phyloP scores from a whole-genome alignment of 2,888 invertebrate species.

The Melanargia galathea region DNA sequence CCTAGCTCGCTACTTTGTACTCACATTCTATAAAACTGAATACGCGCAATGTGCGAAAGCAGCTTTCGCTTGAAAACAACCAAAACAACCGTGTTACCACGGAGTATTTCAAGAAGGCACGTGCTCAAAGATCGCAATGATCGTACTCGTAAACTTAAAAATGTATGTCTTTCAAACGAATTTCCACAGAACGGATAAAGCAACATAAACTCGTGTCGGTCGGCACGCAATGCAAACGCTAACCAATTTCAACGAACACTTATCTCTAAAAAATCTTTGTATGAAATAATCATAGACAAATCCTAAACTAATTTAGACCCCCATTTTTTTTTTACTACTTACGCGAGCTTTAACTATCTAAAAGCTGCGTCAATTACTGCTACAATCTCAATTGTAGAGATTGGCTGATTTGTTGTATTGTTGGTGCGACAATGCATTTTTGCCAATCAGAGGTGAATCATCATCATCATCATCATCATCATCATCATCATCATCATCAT shows the following conservation, averaged over 20 bases:
- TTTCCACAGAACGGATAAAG: conserved; percentile 2
- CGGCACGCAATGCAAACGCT: conserved; percentile 3
- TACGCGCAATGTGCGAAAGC: neutral
- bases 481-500: too few species aligned
- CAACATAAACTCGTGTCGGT: conserved; percentile 5
- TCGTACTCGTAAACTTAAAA: conserved; percentile 14
- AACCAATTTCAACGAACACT: conserved; percentile 1
- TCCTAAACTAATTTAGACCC: neutral
- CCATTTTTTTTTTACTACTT: too few species aligned
- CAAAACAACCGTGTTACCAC: conserved; percentile 1
- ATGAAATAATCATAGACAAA: neutral
- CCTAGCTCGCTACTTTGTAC: conserved; percentile 29
- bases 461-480: too few species aligned
- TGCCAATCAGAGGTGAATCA: too few species aligned
- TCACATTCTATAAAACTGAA: conserved; percentile 15
- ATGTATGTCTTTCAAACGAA: conserved; percentile 16
- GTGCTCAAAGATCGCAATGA: conserved; percentile 7
- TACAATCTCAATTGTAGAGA: too few species aligned
- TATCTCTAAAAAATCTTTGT: neutral
- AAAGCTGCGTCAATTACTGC: too few species aligned
- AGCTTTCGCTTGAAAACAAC: neutral
- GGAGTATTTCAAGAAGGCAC: conserved; percentile 4
- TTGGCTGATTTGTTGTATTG: too few species aligned
- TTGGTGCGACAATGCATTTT: too few species aligned
- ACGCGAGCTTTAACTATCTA: too few species aligned